Evolutionary conservation across 2,888 invertebrate genomes (phyloP).

Genomic region (Diachrysia chrysitis): DNA sequence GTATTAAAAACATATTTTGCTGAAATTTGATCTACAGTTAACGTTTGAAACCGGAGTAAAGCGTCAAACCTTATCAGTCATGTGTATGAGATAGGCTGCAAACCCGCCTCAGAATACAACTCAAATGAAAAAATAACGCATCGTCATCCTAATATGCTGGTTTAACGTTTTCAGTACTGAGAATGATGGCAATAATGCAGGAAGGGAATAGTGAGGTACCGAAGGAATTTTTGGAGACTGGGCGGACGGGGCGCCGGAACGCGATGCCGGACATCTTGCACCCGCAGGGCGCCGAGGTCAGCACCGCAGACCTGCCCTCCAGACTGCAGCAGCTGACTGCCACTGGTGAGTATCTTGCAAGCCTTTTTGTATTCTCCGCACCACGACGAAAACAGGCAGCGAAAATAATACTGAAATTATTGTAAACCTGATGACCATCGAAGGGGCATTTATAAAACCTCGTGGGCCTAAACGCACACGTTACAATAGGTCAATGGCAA

Average conservation of each 20-base stretch:
- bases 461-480: no score
- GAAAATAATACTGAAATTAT: no score
- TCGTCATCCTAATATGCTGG: constrained; percentile 23
- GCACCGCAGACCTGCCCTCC: constrained; percentile 93
- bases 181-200: constrained; percentile 90
- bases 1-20: neutral
- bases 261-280: constrained; percentile 95
- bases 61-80: neutral
- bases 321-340: constrained; percentile 92
- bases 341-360: constrained; percentile 81
- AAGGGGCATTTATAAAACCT: no score
- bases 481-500: no score
- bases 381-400: neutral
- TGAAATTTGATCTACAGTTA: neutral
- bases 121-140: neutral
- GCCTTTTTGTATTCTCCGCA: neutral
- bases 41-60: neutral
- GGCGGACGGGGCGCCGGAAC: constrained; percentile 96
- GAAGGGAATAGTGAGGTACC: constrained; percentile 89
- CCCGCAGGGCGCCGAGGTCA: constrained; percentile 92
- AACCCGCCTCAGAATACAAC: neutral
- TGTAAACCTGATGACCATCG: no score
- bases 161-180: constrained; percentile 81
- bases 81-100: constrained; percentile 3
- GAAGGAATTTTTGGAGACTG: constrained; percentile 95